A percentile compares a stretch with the other conserved stretches of the same genome.
Conservation (phyloP, 2,888 invertebrate species). For the Macrophya annulata region DNA sequence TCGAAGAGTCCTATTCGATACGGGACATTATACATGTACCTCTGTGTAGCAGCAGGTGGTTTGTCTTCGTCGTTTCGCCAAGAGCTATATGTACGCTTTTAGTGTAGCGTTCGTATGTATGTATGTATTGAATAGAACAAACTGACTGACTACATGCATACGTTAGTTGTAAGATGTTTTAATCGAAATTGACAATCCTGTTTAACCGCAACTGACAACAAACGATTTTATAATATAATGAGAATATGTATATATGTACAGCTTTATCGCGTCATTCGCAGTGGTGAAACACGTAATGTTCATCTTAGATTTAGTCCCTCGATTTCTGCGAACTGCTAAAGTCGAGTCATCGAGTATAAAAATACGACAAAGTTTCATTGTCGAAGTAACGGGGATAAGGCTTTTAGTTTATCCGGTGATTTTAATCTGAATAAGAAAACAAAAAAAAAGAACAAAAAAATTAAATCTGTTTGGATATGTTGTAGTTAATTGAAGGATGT, state of each 20-base stretch:
- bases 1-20: not conserved
- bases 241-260: not conserved
- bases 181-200: not conserved
- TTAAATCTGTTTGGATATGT: not conserved
- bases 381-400: not conserved
- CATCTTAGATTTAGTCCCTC: not conserved
- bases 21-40: not conserved
- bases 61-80: not conserved
- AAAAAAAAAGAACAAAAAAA: not conserved
- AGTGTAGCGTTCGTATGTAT: too few species aligned
- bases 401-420: not conserved
- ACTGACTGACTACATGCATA: not conserved
- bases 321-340: not conserved
- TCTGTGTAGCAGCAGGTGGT: conserved; percentile 4
- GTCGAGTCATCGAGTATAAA: not conserved
- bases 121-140: not conserved
- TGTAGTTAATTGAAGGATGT: too few species aligned
- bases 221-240: not conserved
- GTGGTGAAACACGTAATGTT: not conserved
- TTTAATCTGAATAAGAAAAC: not conserved
- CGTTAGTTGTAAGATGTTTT: not conserved
- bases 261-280: not conserved
- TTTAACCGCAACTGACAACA: not conserved
- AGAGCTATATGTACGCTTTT: too few species aligned
- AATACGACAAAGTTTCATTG: not conserved